These are phyloP conservation scores for Parapristionchus giblindavisi DNA, from an alignment of 2,888 invertebrate species.

Conservation along the genomic window DNA sequence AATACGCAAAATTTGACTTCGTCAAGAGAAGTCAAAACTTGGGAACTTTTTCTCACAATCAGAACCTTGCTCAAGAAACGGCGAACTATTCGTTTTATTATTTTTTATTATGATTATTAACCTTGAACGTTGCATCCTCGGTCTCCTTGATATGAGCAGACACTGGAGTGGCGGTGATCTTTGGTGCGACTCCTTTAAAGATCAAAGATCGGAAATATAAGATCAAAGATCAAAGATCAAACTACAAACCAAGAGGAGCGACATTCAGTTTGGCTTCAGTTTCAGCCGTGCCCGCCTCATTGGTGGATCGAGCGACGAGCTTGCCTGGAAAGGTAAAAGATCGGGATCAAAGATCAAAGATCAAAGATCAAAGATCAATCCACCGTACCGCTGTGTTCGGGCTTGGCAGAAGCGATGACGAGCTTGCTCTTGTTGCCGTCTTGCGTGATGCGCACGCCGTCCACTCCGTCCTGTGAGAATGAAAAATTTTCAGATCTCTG, in stretches of 20 bases:
- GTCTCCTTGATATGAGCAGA: constrained; percentile 54
- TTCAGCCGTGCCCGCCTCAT: constrained; percentile 82
- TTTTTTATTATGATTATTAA: constrained; percentile 23
- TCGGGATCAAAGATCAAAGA: background rate
- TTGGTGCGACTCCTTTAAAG: constrained; percentile 41
- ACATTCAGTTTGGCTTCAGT: constrained; percentile 83
- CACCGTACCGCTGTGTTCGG: constrained; percentile 75
- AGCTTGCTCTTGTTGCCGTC: constrained; percentile 71
- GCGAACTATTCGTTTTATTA: constrained; percentile 61
- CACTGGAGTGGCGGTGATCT: constrained; percentile 51
- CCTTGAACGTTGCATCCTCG: constrained; percentile 54
- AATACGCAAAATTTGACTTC: background rate
- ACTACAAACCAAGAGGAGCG: background rate
- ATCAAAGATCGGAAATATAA: background rate
- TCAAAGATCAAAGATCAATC: background rate
- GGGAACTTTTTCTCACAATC: no score
- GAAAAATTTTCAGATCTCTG: background rate
- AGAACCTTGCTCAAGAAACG: constrained; percentile 7
- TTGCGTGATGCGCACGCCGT: constrained; percentile 56
- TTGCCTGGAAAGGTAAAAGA: background rate
- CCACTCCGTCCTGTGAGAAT: constrained; percentile 51
- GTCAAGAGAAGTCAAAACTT: no score
- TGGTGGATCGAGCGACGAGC: constrained; percentile 69
- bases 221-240: background rate
- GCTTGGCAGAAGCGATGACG: constrained; percentile 80